These are phyloP conservation scores for Sturnus vulgaris DNA, from an alignment of 2,113 vertebrate species.

Conservation along the genomic window DNA sequence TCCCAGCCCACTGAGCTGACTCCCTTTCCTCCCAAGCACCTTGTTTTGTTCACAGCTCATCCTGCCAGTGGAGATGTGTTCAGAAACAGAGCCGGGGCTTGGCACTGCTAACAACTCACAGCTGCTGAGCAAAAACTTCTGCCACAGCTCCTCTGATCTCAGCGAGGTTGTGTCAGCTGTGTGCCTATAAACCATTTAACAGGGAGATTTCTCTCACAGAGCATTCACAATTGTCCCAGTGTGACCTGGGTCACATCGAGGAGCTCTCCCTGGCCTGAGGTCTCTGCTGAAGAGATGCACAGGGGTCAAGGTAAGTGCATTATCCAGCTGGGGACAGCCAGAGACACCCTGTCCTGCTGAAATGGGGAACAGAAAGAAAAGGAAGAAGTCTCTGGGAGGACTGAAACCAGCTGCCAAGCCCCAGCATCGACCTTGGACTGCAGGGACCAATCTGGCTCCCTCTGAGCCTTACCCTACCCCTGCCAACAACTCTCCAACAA, in stretches of 20 bases:
- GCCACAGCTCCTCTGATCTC: not conserved
- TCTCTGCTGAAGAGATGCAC: not conserved
- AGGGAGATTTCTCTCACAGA: not conserved
- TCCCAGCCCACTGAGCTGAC: not conserved
- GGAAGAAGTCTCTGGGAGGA: not conserved
- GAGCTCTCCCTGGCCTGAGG: not conserved
- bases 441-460: not conserved
- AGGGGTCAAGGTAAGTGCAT: too few species aligned
- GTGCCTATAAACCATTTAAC: not conserved
- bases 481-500: not conserved
- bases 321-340: not conserved
- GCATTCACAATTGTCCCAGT: not conserved
- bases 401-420: not conserved
- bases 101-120: not conserved
- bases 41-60: not conserved
- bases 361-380: not conserved
- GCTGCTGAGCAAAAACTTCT: not conserved
- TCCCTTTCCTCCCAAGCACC: not conserved
- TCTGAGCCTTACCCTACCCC: not conserved
- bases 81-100: not conserved
- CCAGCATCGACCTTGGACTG: not conserved
- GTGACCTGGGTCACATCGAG: not conserved
- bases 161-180: fast-evolving
- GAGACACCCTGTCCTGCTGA: too few species aligned
- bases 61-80: not conserved